phyloP scores from a whole-genome alignment of 2,888 invertebrate species.

The Lepidocyrtoides sp. region DNA sequence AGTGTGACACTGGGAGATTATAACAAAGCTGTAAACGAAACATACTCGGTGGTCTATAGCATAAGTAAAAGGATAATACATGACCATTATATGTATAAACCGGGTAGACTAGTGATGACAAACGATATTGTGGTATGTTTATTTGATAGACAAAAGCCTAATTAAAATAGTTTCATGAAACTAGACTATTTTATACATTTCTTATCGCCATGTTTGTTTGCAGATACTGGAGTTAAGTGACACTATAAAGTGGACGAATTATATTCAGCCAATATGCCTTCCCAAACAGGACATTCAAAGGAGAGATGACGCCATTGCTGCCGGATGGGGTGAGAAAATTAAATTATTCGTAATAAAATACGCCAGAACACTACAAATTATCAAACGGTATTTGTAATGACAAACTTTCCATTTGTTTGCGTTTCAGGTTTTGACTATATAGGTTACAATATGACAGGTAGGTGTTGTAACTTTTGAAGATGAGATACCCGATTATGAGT shows the following conservation, averaged over 20 bases:
- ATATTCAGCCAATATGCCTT: slow-evolving; percentile 77
- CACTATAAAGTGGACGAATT: slow-evolving; percentile 74
- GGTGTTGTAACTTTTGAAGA: no score
- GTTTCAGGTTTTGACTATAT: background rate
- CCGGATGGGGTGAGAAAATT: slow-evolving; percentile 69
- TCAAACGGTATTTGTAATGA: no score
- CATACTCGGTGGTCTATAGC: no score
- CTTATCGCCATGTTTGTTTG: background rate
- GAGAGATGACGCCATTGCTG: slow-evolving; percentile 45
- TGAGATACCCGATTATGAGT: no score
- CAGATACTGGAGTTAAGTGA: slow-evolving; percentile 68
- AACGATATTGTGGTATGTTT: slow-evolving; percentile 71
- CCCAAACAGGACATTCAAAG: slow-evolving; percentile 38
- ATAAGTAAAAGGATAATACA: no score
- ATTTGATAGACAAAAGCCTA: no score
- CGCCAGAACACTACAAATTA: no score
- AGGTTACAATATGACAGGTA: no score
- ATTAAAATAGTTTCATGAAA: background rate
- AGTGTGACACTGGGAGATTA: slow-evolving; percentile 57
- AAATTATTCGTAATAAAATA: background rate
- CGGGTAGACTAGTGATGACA: background rate
- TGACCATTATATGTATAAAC: no score
- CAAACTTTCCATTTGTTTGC: background rate
- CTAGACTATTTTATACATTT: no score
- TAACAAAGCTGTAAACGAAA: background rate